Evolutionary conservation across 2,888 invertebrate species (phyloP).

Genomic region (Nipponacmea schrenckii): DNA sequence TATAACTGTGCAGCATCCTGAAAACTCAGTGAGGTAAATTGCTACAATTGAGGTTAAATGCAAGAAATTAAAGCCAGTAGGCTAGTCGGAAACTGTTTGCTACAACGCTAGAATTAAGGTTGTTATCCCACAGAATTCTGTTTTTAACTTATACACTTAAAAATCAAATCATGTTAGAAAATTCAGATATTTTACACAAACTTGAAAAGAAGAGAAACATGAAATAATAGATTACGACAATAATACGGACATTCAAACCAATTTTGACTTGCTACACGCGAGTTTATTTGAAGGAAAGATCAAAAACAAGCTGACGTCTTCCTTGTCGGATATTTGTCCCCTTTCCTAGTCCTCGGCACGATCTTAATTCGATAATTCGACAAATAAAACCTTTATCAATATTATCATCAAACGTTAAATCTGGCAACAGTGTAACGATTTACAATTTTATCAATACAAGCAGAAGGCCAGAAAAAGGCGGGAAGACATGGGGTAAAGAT

Average conservation of each 20-base stretch:
- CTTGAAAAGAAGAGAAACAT: not conserved
- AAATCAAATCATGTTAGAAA: too few relatives aligned
- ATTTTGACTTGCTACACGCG: not conserved
- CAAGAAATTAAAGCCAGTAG: too few relatives aligned
- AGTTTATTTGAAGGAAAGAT: constrained; percentile 3
- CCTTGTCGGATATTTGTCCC: not conserved
- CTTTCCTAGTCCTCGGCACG: not conserved
- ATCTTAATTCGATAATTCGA: not conserved
- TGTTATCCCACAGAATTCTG: too few relatives aligned
- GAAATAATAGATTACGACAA: not conserved
- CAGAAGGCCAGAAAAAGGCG: not conserved
- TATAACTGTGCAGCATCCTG: too few relatives aligned
- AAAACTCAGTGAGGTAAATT: too few relatives aligned
- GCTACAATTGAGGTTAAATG: too few relatives aligned
- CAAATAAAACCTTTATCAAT: constrained; percentile 4
- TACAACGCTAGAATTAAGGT: too few relatives aligned
- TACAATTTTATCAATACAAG: not conserved
- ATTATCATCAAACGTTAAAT: not conserved
- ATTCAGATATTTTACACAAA: not conserved
- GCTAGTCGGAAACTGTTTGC: too few relatives aligned
- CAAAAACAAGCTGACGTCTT: not conserved
- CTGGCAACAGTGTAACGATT: not conserved
- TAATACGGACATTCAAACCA: not conserved
- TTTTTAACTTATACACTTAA: too few relatives aligned
- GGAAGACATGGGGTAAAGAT: not conserved